A percentile compares a stretch with the other conserved stretches of the same genome.
Conservation (phyloP, 1,140 invertebrate genomes). For the Delia radicum region DNA sequence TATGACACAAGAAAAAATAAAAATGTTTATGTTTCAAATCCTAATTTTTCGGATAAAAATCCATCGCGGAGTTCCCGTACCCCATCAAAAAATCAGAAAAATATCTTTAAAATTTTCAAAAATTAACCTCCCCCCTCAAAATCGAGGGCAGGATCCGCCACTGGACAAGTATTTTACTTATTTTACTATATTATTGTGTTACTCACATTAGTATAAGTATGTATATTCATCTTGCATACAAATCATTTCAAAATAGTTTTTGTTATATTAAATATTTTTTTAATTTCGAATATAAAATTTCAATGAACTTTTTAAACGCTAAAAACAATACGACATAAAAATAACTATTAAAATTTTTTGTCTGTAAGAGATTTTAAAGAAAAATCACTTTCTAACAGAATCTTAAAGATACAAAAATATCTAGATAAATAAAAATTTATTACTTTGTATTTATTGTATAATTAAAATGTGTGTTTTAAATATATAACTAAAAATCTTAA, state of each 20-base stretch:
- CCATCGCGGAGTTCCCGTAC: too few species aligned
- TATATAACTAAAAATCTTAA: neutral
- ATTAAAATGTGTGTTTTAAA: neutral
- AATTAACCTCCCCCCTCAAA: too few species aligned
- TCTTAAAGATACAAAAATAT: neutral
- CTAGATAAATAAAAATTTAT: neutral
- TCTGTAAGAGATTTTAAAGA: neutral
- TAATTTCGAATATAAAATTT: neutral
- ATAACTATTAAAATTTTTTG: neutral
- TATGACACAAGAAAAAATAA: too few species aligned
- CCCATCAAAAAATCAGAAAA: too few species aligned
- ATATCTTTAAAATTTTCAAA: too few species aligned
- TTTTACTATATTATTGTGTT: too few species aligned
- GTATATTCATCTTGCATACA: neutral
- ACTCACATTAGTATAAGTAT: too few species aligned
- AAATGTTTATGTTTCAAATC: too few species aligned
- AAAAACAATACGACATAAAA: neutral
- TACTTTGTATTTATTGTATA: neutral
- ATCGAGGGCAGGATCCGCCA: too few species aligned
- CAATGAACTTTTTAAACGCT: neutral
- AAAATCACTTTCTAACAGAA: neutral
- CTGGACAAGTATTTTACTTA: too few species aligned
- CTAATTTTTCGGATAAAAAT: too few species aligned
- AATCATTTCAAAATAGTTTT: neutral
- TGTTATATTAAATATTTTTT: neutral